These are phyloP conservation scores for Pseudococcus jackbeardsleyi DNA, from an alignment of 2,888 invertebrate species.

Conservation along the genomic window DNA sequence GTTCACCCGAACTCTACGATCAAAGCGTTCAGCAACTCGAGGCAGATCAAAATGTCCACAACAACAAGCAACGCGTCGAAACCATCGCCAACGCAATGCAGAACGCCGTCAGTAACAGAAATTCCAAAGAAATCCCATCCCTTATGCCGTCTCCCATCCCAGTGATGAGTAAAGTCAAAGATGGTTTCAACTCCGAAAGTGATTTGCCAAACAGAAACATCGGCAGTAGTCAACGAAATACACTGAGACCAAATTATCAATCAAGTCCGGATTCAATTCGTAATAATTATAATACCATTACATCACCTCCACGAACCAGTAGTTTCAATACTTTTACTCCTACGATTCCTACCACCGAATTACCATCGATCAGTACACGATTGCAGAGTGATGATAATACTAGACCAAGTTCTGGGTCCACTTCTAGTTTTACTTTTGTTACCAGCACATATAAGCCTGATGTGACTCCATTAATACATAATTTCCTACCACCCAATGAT, in stretches of 20 bases:
- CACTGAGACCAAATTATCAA: slow-evolving; percentile 20
- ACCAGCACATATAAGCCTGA: slow-evolving; percentile 28
- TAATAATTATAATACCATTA: neutral
- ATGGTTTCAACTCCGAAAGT: slow-evolving; percentile 66
- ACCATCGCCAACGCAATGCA: slow-evolving; percentile 68
- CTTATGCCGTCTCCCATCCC: slow-evolving; percentile 34
- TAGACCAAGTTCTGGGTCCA: neutral
- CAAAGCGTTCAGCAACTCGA: slow-evolving; percentile 85
- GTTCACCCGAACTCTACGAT: slow-evolving; percentile 83
- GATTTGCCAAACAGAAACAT: slow-evolving; percentile 53
- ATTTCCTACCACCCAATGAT: slow-evolving; percentile 30
- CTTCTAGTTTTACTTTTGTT: neutral
- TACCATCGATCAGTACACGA: slow-evolving; percentile 4
- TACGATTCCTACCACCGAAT: neutral
- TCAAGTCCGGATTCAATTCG: neutral
- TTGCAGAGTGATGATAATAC: neutral
- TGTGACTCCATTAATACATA: slow-evolving; percentile 36
- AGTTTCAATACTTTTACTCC: neutral
- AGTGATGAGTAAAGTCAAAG: slow-evolving; percentile 68
- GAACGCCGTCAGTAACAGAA: slow-evolving; percentile 63
- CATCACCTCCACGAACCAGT: neutral
- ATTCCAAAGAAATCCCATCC: slow-evolving; percentile 20
- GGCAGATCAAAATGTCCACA: slow-evolving; percentile 73
- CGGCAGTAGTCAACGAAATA: slow-evolving; percentile 11
- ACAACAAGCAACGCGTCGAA: slow-evolving; percentile 70